Conservation (phyloP, 2,113 vertebrate species). For the Hassar affinis region DNA sequence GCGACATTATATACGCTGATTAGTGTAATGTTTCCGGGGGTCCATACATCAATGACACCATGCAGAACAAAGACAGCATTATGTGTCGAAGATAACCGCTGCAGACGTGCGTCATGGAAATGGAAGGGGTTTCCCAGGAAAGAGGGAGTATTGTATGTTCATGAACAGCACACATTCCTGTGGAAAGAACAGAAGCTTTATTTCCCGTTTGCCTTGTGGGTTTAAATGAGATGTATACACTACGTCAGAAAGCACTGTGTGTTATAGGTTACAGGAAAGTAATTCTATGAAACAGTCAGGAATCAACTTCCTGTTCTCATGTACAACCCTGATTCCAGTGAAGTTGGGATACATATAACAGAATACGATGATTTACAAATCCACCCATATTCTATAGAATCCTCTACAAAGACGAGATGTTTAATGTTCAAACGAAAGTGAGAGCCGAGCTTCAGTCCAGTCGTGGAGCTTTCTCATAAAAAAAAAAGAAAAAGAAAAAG, state of each 20-base stretch:
- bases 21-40: background rate
- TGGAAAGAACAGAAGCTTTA: background rate
- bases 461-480: background rate
- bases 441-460: too few species aligned
- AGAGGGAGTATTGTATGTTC: conserved; percentile 2
- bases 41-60: background rate
- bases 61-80: conserved; percentile 13
- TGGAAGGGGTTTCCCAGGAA: background rate
- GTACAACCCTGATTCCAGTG: too few species aligned
- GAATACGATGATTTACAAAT: too few species aligned
- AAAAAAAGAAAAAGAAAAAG: too few species aligned
- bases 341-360: too few species aligned
- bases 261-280: too few species aligned
- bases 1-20: background rate
- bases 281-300: too few species aligned
- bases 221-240: background rate
- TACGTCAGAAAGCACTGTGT: too few species aligned
- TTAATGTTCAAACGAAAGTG: too few species aligned
- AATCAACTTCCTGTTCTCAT: too few species aligned
- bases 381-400: too few species aligned
- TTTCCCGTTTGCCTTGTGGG: background rate
- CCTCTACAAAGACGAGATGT: too few species aligned
- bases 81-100: background rate
- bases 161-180: background rate
- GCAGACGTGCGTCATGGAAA: background rate